Base-by-base conservation (phyloP, 2,113 vertebrate species). In the Clinocottus analis region DNA sequence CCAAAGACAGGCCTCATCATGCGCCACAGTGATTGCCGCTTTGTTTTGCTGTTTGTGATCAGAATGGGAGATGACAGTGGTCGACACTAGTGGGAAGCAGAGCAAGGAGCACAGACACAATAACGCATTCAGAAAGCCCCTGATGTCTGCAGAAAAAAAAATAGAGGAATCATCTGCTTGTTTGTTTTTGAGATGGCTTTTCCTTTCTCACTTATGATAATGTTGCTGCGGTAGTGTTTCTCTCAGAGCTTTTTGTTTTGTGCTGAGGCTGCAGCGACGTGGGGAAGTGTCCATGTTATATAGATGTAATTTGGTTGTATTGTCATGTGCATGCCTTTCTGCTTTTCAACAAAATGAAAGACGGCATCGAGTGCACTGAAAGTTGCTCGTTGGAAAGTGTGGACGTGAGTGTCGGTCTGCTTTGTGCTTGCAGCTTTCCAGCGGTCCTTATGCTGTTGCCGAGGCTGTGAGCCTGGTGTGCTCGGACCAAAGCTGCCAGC, bases 11-110 rank as follows among this genome's bases (percentile, higher is more conserved):
- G 82, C 85, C 85, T 90, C 88, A 88, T 90, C 91, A 88, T 73
- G 61, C 74, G 45, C 55, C 64, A 3, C 63, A 7, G 79, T 92
- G 90, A 93, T 92, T 93, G 86, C 80, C 9, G 85, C 89, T 92
- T 94, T 92, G 90, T 90, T 90, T 93, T 79, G 78, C 79, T 65
- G 72, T 89, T 90, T 90, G 84, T 87, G 87, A 93, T 92, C 84
- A 79, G 90, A 91, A 90, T 84, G 53, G 79, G 56, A 86, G 90
- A 89, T 87, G 86, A 83, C 90, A 86, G 86, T 84, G 85, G 85
- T 73, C 70, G n/a, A 88, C 27, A 23, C 79, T 51, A 84, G 85
- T 59, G 85, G 82, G 86, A 80, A 68, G 75, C 77, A 61, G 82
- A 79, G 78, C 85, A 33, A 82, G 66, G 62, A 66, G 68, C 71